Evolutionary conservation across 2,888 invertebrate genomes (phyloP), one percentile per base, ranked within the genome.

Genomic region (Pachliopta kotzebuea): DNA sequence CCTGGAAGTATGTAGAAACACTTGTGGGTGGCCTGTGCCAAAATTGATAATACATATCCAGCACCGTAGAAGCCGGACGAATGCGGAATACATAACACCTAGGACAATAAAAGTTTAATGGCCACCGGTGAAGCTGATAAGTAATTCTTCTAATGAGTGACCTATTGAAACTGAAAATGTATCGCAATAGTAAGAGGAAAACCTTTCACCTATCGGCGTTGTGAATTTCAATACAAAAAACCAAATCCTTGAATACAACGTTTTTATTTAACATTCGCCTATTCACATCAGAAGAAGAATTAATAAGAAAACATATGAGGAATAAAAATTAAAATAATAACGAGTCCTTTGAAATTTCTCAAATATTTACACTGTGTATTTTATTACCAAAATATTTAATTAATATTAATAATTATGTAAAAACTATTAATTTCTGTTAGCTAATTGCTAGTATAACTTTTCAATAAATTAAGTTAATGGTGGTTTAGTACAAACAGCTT

Each of bases 21-120:
- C 73, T 72, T 57, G 82, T 84, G 87, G 85, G 87, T 86, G 88
- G 87, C 76, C 84, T 75, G 71, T 73, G 76, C 73, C 76, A 74
- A 79, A 37, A 69, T 72, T 73, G 75, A 67, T 72, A 77, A 78
- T 81, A 79, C 77, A 78, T 69, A 71, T 71, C 70, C 71, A 73
- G 70, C 68, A 72, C 72, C 68, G 69, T 82, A 79, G 78, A 79
- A 78, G 77, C 69, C 68, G 72, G 63, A 84, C 81, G 81, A 68
- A 71, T 69, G 62, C 66, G 72, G 86, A 86, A 88, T 87, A 84
- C 77, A 75, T 82, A 86, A 75, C 64, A 26, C 52, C 23, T 62
- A 62, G 53, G 52, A 56, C 60, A 53, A 65, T 57, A 65, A 57
- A 65, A 58, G 31, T 59, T 50, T 54, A 56, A 66, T 68, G 72